A percentile compares a stretch with the other conserved stretches of the same genome.
These are phyloP conservation scores for Pterostichus madidus DNA, from an alignment of 2,888 invertebrate species.

Conservation along the genomic window DNA sequence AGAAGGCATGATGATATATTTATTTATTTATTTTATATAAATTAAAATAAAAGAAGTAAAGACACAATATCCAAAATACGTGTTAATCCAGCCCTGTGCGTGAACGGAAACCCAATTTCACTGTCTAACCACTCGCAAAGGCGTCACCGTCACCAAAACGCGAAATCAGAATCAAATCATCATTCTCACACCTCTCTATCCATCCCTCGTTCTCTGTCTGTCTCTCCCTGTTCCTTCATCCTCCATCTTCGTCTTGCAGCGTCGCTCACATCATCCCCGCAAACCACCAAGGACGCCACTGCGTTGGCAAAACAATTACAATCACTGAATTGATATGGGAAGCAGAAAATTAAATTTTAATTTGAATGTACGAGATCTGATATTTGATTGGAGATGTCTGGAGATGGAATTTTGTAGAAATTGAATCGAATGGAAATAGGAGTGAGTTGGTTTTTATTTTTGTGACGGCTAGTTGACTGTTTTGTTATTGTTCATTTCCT, in stretches of 20 bases:
- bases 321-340: conserved; percentile 53
- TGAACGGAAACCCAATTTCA: conserved; percentile 58
- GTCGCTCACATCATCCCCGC: conserved; percentile 1
- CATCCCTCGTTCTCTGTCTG: background rate
- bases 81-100: conserved; percentile 4
- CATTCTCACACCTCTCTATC: conserved; percentile 28
- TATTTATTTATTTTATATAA: too few species aligned
- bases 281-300: conserved; percentile 21
- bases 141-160: conserved; percentile 42
- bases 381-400: conserved; percentile 6
- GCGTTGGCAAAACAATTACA: conserved; percentile 53
- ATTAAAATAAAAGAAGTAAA: too few species aligned
- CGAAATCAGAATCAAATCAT: conserved; percentile 46
- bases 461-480: too few species aligned
- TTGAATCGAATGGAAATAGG: too few species aligned
- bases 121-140: conserved; percentile 60
- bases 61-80: background rate
- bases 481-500: too few species aligned
- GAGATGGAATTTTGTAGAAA: conserved; percentile 1
- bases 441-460: background rate
- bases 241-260: conserved; percentile 18
- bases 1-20: too few species aligned
- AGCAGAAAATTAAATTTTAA: conserved; percentile 59
- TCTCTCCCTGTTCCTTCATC: background rate
- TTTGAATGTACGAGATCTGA: conserved; percentile 46